Percentiles rank a stretch among this genome's conserved stretches.
phyloP scores from a whole-genome alignment of 2,797 vertebrate genomes.

The Eurystomus glaucurus region DNA sequence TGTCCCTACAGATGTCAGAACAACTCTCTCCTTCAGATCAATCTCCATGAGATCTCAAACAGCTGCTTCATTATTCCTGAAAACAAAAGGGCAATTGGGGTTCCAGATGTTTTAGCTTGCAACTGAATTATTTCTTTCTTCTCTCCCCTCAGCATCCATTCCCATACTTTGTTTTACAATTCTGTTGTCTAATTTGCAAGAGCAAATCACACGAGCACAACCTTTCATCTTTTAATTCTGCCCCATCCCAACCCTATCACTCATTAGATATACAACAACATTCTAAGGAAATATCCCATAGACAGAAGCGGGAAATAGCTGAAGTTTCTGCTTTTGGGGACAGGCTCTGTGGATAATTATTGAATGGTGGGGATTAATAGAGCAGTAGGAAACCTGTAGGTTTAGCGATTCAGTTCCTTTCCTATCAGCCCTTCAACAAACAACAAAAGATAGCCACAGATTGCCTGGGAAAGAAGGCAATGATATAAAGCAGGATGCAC shows the following conservation, averaged over 20 bases:
- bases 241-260: neutral
- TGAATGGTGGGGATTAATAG: neutral
- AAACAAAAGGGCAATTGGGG: neutral
- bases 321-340: neutral
- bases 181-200: neutral
- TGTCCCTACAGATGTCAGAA: conserved; percentile 25
- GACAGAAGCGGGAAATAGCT: neutral
- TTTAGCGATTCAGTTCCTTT: neutral
- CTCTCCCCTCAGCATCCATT: neutral
- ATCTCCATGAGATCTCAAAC: neutral
- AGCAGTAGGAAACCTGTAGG: neutral
- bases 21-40: neutral
- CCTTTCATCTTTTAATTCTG: neutral
- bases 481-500: neutral
- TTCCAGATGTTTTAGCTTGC: conserved; percentile 16
- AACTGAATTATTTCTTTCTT: neutral
- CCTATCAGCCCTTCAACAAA: neutral
- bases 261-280: neutral
- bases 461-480: neutral
- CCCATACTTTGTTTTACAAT: neutral
- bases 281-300: neutral
- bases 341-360: neutral
- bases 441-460: neutral
- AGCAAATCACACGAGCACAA: neutral
- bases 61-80: neutral